Conservation (phyloP, 1,140 invertebrate genomes). For the Fopius arisanus region DNA sequence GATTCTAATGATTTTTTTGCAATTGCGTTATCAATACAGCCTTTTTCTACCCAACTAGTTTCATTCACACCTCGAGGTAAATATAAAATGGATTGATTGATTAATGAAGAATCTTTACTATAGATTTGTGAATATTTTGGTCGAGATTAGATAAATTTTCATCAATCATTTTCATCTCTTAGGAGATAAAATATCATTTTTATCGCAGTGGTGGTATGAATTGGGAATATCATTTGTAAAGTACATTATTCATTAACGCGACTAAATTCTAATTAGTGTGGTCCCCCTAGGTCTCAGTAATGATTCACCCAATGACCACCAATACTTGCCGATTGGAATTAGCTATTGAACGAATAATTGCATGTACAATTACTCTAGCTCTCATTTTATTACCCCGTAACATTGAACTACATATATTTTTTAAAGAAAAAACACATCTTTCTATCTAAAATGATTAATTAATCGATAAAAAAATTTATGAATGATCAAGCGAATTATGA, state of each 20-base stretch:
- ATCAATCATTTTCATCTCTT: no score
- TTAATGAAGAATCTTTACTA: no score
- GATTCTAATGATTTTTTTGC: neutral
- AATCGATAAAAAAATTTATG: neutral
- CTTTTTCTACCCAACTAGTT: neutral
- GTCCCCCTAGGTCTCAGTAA: slow-evolving; percentile 6
- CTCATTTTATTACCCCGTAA: neutral
- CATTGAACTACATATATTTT: neutral
- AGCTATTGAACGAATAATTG: no score
- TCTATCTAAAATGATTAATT: neutral
- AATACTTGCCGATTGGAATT: neutral
- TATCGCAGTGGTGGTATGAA: no score
- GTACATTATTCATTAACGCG: neutral
- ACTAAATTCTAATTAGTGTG: neutral
- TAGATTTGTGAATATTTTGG: no score
- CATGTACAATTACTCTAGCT: neutral
- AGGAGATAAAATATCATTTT: no score
- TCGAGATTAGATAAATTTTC: no score
- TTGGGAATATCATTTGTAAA: neutral
- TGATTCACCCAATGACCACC: neutral
- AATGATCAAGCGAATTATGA: neutral
- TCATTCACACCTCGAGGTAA: neutral
- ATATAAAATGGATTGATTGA: neutral
- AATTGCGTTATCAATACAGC: neutral
- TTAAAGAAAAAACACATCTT: neutral